These are phyloP conservation scores for Odobenus rosmarus DNA, from an alignment of 2,113 vertebrate species.

Conservation along the genomic window DNA sequence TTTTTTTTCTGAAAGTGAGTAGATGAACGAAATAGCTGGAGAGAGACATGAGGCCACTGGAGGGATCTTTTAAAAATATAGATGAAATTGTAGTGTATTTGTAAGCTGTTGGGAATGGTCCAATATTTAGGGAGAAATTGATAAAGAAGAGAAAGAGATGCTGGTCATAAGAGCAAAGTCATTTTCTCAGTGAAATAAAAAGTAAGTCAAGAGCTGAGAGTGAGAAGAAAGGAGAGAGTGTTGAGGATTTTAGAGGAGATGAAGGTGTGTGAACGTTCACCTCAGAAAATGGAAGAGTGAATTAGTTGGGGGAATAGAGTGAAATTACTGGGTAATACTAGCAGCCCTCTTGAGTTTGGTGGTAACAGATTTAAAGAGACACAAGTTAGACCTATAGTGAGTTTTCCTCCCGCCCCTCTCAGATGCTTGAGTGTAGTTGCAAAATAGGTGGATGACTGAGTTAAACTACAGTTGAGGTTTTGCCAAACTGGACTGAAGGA, in stretches of 20 bases:
- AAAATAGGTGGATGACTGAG: background rate
- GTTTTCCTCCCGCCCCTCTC: background rate
- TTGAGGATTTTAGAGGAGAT: background rate
- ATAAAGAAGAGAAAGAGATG: background rate
- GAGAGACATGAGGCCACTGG: background rate
- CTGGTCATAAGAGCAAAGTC: background rate
- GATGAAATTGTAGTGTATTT: background rate
- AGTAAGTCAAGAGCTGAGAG: background rate
- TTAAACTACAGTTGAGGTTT: background rate
- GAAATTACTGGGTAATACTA: background rate
- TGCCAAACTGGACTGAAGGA: background rate
- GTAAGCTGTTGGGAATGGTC: background rate
- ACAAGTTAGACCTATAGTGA: background rate
- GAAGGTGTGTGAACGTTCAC: background rate
- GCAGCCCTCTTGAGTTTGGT: background rate
- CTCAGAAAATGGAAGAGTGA: background rate
- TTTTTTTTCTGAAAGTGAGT: background rate
- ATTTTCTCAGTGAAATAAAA: slow-evolving; percentile 1
- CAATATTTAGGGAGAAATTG: background rate
- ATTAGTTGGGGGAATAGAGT: background rate
- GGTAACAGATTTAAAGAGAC: background rate
- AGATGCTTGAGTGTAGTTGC: background rate
- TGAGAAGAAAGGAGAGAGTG: background rate
- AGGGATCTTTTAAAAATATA: background rate
- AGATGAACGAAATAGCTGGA: background rate